These are phyloP conservation scores for Pristiophorus japonicus DNA, from an alignment of 2,113 vertebrate genomes.

Conservation along the genomic window DNA sequence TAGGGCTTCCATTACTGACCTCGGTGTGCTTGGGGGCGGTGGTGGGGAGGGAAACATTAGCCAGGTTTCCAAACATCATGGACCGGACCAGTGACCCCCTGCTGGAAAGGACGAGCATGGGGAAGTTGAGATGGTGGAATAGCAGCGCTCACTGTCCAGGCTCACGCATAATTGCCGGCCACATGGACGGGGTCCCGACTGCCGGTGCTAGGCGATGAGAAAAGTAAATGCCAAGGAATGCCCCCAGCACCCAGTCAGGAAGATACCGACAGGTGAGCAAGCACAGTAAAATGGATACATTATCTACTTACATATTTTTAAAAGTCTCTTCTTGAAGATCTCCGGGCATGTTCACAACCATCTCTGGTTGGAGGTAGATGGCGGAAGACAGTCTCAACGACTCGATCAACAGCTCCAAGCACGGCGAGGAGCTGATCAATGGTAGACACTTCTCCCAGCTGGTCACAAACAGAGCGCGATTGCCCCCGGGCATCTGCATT, in stretches of 20 bases:
- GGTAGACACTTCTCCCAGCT: constrained; percentile 61
- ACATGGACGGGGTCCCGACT: too few relatives aligned
- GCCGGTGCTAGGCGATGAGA: neutral
- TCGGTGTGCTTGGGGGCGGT: neutral
- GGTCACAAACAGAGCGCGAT: constrained; percentile 61
- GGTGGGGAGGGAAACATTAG: neutral
- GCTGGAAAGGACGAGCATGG: neutral
- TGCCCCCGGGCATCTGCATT: constrained; percentile 61
- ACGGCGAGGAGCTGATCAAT: constrained; percentile 54
- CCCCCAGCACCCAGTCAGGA: neutral
- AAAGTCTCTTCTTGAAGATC: constrained; percentile 57
- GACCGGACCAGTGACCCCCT: neutral
- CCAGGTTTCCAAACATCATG: neutral
- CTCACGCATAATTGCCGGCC: neutral
- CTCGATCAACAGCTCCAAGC: constrained; percentile 59
- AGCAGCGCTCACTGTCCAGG: neutral
- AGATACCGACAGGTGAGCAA: neutral
- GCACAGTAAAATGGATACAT: neutral
- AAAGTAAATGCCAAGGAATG: neutral
- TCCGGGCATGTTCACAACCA: constrained; percentile 51
- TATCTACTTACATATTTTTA: constrained; percentile 64
- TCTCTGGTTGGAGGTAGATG: constrained; percentile 56
- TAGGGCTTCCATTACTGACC: too few relatives aligned
- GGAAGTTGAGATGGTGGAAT: neutral
- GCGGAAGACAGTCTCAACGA: constrained; percentile 49